A percentile compares a stretch with the other conserved stretches of the same genome.
Evolutionary conservation across 1,140 invertebrate genomes (phyloP).

Genomic region (Alviniconcha marisindica): DNA sequence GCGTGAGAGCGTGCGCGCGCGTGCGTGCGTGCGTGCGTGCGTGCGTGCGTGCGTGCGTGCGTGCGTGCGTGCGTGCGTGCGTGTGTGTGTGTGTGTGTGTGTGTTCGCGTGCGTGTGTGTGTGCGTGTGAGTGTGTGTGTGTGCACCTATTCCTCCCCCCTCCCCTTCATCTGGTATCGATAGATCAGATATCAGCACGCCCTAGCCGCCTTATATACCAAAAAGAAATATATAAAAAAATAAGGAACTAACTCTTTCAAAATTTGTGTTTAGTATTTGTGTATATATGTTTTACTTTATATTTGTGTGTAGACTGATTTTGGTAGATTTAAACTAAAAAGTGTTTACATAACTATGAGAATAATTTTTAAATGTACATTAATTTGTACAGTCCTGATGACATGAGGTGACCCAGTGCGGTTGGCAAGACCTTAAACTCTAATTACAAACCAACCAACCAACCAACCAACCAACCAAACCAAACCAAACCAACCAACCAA

Average conservation of each 20-base stretch:
- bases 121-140: background rate
- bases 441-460: too few relatives aligned
- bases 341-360: too few relatives aligned
- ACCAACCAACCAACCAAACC: too few relatives aligned
- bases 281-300: too few relatives aligned
- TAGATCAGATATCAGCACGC: background rate
- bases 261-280: background rate
- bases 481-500: too few relatives aligned
- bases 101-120: background rate
- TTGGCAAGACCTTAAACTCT: too few relatives aligned
- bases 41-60: constrained; percentile 32
- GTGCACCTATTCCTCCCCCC: background rate
- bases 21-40: constrained; percentile 25
- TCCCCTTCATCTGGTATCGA: background rate
- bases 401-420: too few relatives aligned
- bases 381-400: too few relatives aligned
- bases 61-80: background rate
- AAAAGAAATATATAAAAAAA: background rate
- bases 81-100: constrained; percentile 2
- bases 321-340: too few relatives aligned
- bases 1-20: background rate
- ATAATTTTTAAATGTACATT: too few relatives aligned
- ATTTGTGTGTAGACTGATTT: too few relatives aligned
- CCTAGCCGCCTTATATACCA: background rate
- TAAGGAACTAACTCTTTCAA: too few relatives aligned